Evolutionary conservation across 2,113 vertebrate species (phyloP).

Genomic region (Leucopsar rothschildi): DNA sequence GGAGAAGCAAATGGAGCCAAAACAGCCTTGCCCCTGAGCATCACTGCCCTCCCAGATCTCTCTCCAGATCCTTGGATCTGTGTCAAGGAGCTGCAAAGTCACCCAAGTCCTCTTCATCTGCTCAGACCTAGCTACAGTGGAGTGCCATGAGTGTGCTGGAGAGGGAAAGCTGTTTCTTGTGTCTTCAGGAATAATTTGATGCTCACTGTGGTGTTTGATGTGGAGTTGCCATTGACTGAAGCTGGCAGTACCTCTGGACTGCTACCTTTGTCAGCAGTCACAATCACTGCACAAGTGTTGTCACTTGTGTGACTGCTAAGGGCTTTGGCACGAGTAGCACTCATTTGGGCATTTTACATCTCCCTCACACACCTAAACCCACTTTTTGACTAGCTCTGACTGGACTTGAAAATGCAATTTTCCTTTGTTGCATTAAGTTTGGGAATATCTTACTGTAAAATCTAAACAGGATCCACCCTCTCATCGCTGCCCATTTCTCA

Average conservation of each 20-base stretch:
- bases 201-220: not conserved
- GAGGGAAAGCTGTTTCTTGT: not conserved
- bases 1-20: not conserved
- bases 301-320: not conserved
- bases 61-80: not conserved
- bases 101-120: not conserved
- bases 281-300: fast-evolving
- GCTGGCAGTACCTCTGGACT: not conserved
- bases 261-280: not conserved
- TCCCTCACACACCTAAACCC: not conserved
- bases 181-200: not conserved
- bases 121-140: not conserved
- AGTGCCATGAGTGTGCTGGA: not conserved
- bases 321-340: not conserved
- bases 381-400: not conserved
- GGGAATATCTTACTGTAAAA: not conserved
- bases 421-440: not conserved
- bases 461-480: not conserved
- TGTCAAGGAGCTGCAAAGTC: not conserved
- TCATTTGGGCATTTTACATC: not conserved
- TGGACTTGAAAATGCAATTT: not conserved
- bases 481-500: not conserved
- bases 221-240: not conserved
- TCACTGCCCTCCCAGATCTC: not conserved
- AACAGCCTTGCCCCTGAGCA: not conserved